A percentile compares a stretch with the other conserved stretches of the same genome.
Conservation (phyloP, 2,888 invertebrate species). For the Spilarctia lutea region DNA sequence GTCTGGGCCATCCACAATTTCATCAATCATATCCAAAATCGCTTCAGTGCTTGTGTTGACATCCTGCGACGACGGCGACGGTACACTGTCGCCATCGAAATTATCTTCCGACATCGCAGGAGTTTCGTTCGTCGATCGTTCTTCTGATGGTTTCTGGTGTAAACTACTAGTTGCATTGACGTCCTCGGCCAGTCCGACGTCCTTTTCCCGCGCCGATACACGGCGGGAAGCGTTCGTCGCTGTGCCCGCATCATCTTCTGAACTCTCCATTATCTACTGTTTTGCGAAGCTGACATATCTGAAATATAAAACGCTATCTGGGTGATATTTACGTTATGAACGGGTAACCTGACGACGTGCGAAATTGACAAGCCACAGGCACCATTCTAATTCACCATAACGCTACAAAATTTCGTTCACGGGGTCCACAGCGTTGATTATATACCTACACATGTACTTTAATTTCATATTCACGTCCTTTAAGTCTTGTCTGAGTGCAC, state of each 20-base stretch:
- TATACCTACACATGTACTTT: conserved; percentile 86
- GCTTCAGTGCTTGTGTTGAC: conserved; percentile 84
- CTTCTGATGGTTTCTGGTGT: conserved; percentile 71
- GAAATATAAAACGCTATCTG: conserved; percentile 83
- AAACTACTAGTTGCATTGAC: conserved; percentile 76
- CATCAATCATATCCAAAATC: conserved; percentile 84
- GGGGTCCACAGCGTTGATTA: conserved; percentile 81
- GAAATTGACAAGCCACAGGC: conserved; percentile 85
- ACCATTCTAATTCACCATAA: conserved; percentile 87
- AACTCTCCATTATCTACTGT: conserved; percentile 87
- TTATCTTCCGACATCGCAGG: conserved; percentile 81
- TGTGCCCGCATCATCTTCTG: conserved; percentile 86
- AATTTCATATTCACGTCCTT: conserved; percentile 85
- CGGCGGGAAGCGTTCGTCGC: conserved; percentile 85
- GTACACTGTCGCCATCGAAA: conserved; percentile 81
- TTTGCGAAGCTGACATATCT: conserved; percentile 85
- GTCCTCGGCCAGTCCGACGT: conserved; percentile 77
- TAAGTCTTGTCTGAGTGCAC: conserved; percentile 74
- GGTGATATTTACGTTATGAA: conserved; percentile 84
- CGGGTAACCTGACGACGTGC: conserved; percentile 85
- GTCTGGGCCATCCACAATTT: conserved; percentile 81
- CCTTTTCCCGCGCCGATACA: conserved; percentile 86
- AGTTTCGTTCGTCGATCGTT: conserved; percentile 70
- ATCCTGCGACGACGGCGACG: conserved; percentile 80
- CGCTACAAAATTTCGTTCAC: conserved; percentile 83